Evolutionary conservation across 2,113 vertebrate genomes (phyloP).

Genomic region (Indicator maculatus): DNA sequence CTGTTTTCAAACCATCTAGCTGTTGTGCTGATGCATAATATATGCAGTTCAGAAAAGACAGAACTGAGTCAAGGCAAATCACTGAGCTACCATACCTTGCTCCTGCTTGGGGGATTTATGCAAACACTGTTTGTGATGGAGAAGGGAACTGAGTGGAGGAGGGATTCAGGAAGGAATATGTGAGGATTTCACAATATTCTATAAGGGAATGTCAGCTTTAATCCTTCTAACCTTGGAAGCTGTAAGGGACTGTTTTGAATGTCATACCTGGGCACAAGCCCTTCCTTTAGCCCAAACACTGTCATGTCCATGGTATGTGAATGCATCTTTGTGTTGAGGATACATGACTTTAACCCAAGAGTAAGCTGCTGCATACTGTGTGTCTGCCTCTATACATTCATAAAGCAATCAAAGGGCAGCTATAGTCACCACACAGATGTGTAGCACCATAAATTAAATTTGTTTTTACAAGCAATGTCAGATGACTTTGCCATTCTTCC

Average conservation of each 20-base stretch:
- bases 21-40: neutral
- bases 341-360: neutral
- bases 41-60: neutral
- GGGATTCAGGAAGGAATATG: neutral
- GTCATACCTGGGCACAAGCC: neutral
- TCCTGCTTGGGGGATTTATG: neutral
- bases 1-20: neutral
- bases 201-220: neutral
- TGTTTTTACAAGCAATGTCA: neutral
- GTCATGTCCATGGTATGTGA: neutral
- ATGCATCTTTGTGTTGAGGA: neutral
- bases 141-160: neutral
- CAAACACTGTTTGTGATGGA: neutral
- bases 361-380: fast-evolving
- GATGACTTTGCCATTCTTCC: neutral
- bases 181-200: neutral
- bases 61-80: neutral
- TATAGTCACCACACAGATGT: neutral
- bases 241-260: neutral
- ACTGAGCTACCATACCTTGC: neutral
- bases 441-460: neutral
- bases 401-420: neutral
- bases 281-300: neutral
- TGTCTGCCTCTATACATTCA: fast-evolving
- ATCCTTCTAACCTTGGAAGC: neutral